Conservation (phyloP, 2,888 invertebrate genomes). For the Drosophila anceps region DNA sequence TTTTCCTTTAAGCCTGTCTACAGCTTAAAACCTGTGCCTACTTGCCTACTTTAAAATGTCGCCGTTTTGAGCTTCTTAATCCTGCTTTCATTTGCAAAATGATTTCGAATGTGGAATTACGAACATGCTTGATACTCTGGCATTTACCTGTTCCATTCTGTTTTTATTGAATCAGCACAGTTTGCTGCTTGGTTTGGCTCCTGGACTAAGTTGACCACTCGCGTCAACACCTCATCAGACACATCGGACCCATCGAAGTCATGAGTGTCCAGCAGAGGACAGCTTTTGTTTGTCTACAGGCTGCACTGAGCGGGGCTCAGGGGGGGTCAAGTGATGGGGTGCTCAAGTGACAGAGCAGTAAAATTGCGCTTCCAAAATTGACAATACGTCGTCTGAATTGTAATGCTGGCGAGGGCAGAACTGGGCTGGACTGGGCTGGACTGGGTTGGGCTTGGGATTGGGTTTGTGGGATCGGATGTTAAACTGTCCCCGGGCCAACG, state of each 20-base stretch:
- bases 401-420: background rate
- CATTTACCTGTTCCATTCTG: background rate
- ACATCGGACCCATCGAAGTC: slow-evolving; percentile 17
- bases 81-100: background rate
- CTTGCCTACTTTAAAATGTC: background rate
- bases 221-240: slow-evolving; percentile 50
- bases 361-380: slow-evolving; percentile 57
- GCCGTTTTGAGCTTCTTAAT: background rate
- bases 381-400: slow-evolving; percentile 41
- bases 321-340: slow-evolving; percentile 10
- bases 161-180: background rate
- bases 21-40: background rate
- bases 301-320: slow-evolving; percentile 19
- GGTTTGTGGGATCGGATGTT: slow-evolving; percentile 5
- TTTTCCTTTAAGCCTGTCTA: background rate
- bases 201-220: slow-evolving; percentile 12
- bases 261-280: slow-evolving; percentile 20
- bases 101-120: background rate
- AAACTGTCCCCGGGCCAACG: slow-evolving; percentile 36
- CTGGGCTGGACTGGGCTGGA: background rate
- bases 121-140: background rate
- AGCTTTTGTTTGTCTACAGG: slow-evolving; percentile 33
- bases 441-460: background rate
- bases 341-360: slow-evolving; percentile 38
- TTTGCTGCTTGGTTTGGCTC: background rate